Evolutionary conservation across 2,113 vertebrate species (phyloP).

Genomic region (Cepphus grylle): DNA sequence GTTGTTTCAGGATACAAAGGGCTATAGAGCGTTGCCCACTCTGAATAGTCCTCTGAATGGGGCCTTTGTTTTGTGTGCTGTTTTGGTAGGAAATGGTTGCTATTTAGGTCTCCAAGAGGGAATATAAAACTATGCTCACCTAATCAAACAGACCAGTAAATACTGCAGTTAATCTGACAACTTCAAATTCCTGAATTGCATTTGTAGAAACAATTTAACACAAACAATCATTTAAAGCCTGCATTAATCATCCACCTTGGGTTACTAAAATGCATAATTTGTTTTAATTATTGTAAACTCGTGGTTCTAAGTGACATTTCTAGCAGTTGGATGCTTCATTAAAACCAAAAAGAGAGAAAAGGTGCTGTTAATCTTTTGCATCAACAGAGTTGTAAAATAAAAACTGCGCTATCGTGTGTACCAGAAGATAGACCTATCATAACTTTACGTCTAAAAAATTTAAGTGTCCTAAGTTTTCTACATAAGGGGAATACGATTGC

Average conservation of each 20-base stretch:
- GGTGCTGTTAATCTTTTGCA: neutral
- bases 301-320: slow-evolving; percentile 61
- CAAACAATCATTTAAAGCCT: slow-evolving; percentile 82
- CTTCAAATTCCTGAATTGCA: slow-evolving; percentile 77
- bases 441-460: neutral
- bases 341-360: slow-evolving; percentile 39
- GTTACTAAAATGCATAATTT: slow-evolving; percentile 79
- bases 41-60: slow-evolving; percentile 76
- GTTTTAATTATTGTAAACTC: slow-evolving; percentile 69
- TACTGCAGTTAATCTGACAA: slow-evolving; percentile 81
- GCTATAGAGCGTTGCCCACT: slow-evolving; percentile 68
- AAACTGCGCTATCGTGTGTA: neutral
- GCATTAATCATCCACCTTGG: slow-evolving; percentile 72
- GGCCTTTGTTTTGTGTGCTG: slow-evolving; percentile 85
- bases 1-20: slow-evolving; percentile 77
- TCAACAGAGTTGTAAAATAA: slow-evolving; percentile 22
- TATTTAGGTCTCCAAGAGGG: slow-evolving; percentile 89
- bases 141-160: slow-evolving; percentile 85
- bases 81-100: slow-evolving; percentile 91
- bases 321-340: slow-evolving; percentile 43
- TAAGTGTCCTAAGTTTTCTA: neutral
- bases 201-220: slow-evolving; percentile 78
- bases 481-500: neutral
- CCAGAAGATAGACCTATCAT: neutral
- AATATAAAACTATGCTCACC: slow-evolving; percentile 92